Base-by-base conservation (phyloP, 2,113 vertebrate species). In the Balaenoptera acutorostrata region DNA sequence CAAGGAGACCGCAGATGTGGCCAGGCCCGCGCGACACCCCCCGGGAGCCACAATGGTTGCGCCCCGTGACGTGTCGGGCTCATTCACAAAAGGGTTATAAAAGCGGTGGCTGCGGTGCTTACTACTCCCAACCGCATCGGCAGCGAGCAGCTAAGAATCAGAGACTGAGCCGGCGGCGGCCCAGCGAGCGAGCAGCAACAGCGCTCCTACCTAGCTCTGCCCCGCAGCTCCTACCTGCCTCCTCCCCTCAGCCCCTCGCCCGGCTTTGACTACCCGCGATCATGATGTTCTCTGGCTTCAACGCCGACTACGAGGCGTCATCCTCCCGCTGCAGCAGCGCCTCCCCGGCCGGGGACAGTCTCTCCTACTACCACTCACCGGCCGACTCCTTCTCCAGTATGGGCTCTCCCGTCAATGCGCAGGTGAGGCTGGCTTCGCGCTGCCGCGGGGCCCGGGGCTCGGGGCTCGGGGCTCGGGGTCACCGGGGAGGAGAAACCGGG, bases 261-360 rank as follows among this genome's bases (percentile, higher is more conserved):
- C 52, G 82, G 89, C 88, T 98, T 96, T 84, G 55, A 14, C 95
- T 18, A 15, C 87, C 61, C 23, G 55, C 91, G 72, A 80, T 39
- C 85, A 99, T 98, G 99, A 99, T 99, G 99, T 99, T 99, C 97
- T 99, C 99, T 61, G 98, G 98, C 95, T 99, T 99, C 98, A 98
- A 99, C 97, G 97, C 99, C 82, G 99, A 99, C 66, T 99, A 99
- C 97, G 99, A 99, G 96, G 98, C 99, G 23, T 96, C 99, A 3
- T 99, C 99, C 86, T 99, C 99, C 49, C 99, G 99, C 97, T 99
- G 99, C 99, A 99, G 99, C 98, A 99, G 99, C 93, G 99, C 99
- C 88, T 99, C 99, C 44, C 99, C 99, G 25, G 99, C 99, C 25
- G 99, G 98, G 75, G 99, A 99, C 96, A 99, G 98, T 39, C 97